Conservation (phyloP, 2,797 vertebrate genomes). For the Rhabdophis nuchalis region DNA sequence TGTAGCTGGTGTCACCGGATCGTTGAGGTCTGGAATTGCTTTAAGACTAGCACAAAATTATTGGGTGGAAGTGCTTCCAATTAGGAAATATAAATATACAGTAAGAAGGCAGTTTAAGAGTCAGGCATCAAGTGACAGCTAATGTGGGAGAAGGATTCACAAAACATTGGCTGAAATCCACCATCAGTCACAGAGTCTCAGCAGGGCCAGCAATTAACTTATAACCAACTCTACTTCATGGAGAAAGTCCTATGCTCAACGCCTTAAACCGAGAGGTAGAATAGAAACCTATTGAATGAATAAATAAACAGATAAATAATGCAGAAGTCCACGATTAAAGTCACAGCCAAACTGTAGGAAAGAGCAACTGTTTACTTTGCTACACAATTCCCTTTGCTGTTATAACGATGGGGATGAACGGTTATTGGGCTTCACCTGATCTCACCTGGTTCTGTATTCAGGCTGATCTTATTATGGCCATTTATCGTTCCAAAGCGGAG, state of each 20-base stretch:
- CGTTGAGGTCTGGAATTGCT: background rate
- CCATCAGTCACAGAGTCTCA: background rate
- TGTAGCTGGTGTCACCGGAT: background rate
- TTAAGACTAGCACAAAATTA: background rate
- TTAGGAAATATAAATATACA: background rate
- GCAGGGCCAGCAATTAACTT: background rate
- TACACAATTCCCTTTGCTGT: background rate
- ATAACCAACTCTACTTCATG: background rate
- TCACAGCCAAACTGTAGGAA: background rate
- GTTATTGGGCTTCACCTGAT: background rate
- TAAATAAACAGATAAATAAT: background rate
- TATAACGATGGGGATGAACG: background rate
- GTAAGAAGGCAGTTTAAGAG: background rate
- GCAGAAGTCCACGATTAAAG: background rate
- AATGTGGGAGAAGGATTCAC: background rate
- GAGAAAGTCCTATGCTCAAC: background rate
- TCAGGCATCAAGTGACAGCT: background rate
- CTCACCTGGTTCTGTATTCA: background rate
- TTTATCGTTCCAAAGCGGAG: background rate
- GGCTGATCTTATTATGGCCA: background rate
- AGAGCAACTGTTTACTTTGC: background rate
- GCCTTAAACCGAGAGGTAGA: background rate
- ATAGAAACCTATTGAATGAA: background rate
- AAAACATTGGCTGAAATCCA: background rate
- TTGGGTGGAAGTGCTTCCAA: background rate